These are phyloP conservation scores for Herpailurus yagouaroundi DNA, from an alignment of 2,113 vertebrate genomes.

Conservation along the genomic window DNA sequence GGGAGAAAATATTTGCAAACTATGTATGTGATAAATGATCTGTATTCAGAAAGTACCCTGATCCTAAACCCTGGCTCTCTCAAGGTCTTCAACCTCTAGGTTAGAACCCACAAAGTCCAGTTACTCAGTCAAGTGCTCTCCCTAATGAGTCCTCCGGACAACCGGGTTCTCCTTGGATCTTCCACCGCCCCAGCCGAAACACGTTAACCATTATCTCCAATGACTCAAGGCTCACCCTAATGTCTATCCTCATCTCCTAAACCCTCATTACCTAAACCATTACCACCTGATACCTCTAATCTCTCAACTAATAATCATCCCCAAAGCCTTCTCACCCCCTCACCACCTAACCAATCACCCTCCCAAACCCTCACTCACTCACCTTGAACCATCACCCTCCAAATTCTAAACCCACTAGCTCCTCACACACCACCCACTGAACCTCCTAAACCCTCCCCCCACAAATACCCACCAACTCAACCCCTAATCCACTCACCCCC, in stretches of 20 bases:
- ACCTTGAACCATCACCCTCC: background rate
- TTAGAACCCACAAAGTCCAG: background rate
- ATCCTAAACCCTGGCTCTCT: too few relatives aligned
- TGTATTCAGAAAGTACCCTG: too few relatives aligned
- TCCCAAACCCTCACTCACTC: background rate
- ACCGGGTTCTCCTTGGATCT: background rate
- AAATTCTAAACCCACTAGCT: background rate
- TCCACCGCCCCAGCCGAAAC: background rate
- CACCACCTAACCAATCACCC: background rate
- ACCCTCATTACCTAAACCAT: background rate
- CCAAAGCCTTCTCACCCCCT: background rate
- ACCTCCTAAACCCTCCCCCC: background rate
- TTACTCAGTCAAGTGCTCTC: background rate
- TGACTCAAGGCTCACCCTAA: background rate
- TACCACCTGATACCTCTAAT: background rate
- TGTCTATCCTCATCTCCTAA: background rate
- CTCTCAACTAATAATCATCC: background rate
- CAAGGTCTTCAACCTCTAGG: background rate
- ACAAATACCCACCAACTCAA: background rate
- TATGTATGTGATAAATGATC: too few relatives aligned
- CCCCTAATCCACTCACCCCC: background rate
- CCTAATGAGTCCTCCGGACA: background rate
- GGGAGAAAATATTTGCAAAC: too few relatives aligned
- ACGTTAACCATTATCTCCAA: background rate
- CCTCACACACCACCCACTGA: background rate